Base-by-base conservation (phyloP, 2,113 vertebrate species). In the Trochalopteron elliotii region DNA sequence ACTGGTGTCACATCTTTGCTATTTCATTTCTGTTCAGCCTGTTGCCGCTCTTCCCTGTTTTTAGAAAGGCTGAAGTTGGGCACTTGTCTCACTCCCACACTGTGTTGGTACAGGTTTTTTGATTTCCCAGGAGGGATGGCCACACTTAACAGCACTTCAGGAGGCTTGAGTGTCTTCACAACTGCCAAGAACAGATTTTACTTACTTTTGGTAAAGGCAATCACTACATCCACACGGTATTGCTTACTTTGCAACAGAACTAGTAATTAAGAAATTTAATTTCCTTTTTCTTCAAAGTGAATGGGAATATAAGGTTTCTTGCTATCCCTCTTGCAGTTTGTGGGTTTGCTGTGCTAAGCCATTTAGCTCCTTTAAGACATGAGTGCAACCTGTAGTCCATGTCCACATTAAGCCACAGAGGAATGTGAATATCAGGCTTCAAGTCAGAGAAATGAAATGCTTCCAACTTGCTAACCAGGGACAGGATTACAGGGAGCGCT, bases 381-480 rank as follows among this genome's bases (percentile, higher is more conserved):
- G 52, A 78, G 37, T 79, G 56, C 71, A 63, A 13, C 87, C 39
- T 89, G 69, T 68, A 74, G 45, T 52, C 53, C 21, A 21, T 44
- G 67, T 87, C 81, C 53, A 55, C 30, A 20, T 67, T 55, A 80
- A 95, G 59, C 90, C 83, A 60, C 91, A 87, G 71, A 85, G 63
- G 59, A 94, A 80, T 85, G 50, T 72, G 75, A 64, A 25, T 85
- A 61, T 90, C 67, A 57, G 74, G 37, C 77, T 94, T 87, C 70
- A 85, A 70, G 61, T 92, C 52, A 84, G 79, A 94, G 77, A 91
- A 75, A 61, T 37, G 1, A 84, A 88, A 50, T 81, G 59, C 78
- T 94, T 96, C 52, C 63, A 80, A 18, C 47, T 90, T 64, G 42
- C 71, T 86, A 80, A 93, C 67, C 49, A 65, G 78, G 82, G 52